Conservation (phyloP, 2,888 invertebrate species). For the Drosophila acutilabella region DNA sequence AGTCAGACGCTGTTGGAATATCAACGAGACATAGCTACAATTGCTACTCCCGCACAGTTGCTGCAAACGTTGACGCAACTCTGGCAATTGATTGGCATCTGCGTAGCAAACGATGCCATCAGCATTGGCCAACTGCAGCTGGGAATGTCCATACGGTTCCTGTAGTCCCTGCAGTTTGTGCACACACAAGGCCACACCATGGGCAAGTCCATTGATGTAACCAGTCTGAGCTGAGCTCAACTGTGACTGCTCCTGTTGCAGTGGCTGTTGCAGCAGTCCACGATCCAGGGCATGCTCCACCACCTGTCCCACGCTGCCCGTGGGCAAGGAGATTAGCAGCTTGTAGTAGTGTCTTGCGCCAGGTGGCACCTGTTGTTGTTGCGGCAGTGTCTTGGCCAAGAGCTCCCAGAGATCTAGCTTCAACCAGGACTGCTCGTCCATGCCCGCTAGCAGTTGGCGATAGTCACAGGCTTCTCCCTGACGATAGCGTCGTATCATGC, state of each 20-base stretch:
- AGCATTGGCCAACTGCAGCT: conserved; percentile 71
- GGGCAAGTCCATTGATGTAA: conserved; percentile 70
- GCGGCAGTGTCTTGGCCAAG: conserved; percentile 48
- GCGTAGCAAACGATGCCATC: conserved; percentile 81
- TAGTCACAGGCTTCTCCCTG: conserved; percentile 83
- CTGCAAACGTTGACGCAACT: conserved; percentile 73
- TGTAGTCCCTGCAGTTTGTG: conserved; percentile 78
- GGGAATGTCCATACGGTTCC: background rate
- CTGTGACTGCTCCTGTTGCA: background rate
- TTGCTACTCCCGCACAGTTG: conserved; percentile 65
- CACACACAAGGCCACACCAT: conserved; percentile 81
- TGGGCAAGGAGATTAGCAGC: conserved; percentile 78
- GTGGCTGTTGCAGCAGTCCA: conserved; percentile 69
- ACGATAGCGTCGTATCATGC: conserved; percentile 86
- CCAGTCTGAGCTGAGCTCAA: background rate
- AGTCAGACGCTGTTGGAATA: conserved; percentile 63
- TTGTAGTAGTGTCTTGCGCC: conserved; percentile 78
- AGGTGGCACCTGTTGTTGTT: conserved; percentile 35
- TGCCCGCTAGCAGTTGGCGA: conserved; percentile 60
- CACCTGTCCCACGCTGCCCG: conserved; percentile 63
- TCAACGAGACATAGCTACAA: conserved; percentile 76
- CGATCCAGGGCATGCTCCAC: conserved; percentile 78
- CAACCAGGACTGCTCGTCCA: conserved; percentile 47
- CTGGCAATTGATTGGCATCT: conserved; percentile 50
- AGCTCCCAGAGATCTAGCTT: conserved; percentile 77